Base-by-base conservation (phyloP, 2,113 vertebrate species). In the Lophotis ruficrista region DNA sequence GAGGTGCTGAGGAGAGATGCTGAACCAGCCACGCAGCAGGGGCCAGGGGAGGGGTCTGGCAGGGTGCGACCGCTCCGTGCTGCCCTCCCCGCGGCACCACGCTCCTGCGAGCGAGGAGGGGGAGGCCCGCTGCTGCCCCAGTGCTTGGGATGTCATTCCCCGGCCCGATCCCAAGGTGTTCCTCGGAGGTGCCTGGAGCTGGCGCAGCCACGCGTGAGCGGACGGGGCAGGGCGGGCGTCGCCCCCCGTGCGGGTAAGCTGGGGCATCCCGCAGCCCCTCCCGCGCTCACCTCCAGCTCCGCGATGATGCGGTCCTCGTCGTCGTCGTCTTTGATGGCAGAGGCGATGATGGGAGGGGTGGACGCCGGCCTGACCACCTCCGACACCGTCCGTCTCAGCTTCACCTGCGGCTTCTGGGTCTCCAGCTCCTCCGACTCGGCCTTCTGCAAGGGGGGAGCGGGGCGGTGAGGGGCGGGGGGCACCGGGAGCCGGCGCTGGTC, bases 321-420 rank as follows among this genome's bases (percentile, higher is more conserved):
- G 2, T 98, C 96, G 1, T 99, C 98, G 2, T 99, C 99, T 93
- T 98, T 98, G 93, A 99, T 98, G 93, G 98, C 99, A 0, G 99
- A 98, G 76, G 98, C 98, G 56, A 99, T 98, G 81, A 98, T 99
- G 38, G 99, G 99, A 1, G 99, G 99, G 4, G 99, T 99, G 47
- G 99, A 99, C 0, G 99, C 99, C 0, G 99, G 99, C n/a, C 99
- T 98, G 47, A 98, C 98, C 94, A 99, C 99, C 97, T 99, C 99
- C 0, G 99, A 99, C 94, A 99, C 98, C 0, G 98, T 97, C 86
- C 99, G 97, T 72, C 99, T 98, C 95, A 99, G 98, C 97, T 99
- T 99, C 90, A 99, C 97, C 33, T 99, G 99, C 18, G 99, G 99
- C 94, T 99, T 99, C 94, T 98, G 99, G 25, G 97, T 92, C 89